Conservation (phyloP, 1,140 invertebrate species). For the Pissodes strobi region DNA sequence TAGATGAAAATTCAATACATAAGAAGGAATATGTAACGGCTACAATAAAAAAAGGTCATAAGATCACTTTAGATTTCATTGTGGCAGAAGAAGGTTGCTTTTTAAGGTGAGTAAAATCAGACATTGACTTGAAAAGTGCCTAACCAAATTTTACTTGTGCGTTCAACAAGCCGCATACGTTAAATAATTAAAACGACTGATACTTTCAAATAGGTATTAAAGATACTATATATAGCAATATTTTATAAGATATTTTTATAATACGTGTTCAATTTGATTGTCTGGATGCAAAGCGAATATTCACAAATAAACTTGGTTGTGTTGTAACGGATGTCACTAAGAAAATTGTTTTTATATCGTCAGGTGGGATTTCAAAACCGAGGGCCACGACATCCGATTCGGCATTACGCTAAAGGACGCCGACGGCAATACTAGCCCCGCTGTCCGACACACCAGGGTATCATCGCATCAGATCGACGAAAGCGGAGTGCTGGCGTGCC, state of each 20-base stretch:
- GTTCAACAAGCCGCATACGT: no score
- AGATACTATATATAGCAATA: no score
- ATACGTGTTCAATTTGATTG: no score
- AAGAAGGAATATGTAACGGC: conserved; percentile 66
- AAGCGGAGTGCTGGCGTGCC: conserved; percentile 75
- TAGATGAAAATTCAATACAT: conserved; percentile 56
- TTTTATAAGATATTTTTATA: no score
- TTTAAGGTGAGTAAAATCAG: conserved; percentile 65
- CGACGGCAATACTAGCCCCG: conserved; percentile 65
- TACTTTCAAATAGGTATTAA: no score
- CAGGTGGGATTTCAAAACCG: conserved; percentile 88
- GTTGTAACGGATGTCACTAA: no score
- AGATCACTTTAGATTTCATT: conserved; percentile 69
- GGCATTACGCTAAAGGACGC: conserved; percentile 70
- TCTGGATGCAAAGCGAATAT: no score
- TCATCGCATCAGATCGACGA: conserved; percentile 77
- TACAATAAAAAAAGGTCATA: conserved; percentile 75
- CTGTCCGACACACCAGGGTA: conserved; percentile 72
- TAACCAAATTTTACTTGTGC: no score
- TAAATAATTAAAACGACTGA: no score
- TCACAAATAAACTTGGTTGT: no score
- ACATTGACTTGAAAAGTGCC: no score
- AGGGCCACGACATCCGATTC: conserved; percentile 89
- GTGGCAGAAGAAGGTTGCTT: conserved; percentile 66
- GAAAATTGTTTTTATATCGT: no score